A percentile compares a stretch with the other conserved stretches of the same genome.
These are phyloP conservation scores for Stegophylla sp. DNA, from an alignment of 2,888 invertebrate species.

Conservation along the genomic window DNA sequence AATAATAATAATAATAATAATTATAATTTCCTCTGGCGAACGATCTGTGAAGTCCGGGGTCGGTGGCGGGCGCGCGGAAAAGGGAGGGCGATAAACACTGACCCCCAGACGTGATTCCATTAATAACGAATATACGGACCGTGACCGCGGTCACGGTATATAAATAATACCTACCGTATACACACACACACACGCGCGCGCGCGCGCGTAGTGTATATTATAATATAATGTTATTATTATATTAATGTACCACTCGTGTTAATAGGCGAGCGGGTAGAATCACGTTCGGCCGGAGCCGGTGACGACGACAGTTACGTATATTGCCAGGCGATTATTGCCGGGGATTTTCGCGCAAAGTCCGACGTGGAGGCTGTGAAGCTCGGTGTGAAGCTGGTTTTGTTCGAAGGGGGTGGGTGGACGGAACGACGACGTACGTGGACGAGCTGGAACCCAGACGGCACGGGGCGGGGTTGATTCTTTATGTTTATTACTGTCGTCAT, in stretches of 20 bases:
- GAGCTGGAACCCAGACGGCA: not conserved
- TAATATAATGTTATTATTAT: no score
- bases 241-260: no score
- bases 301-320: not conserved
- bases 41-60: constrained; percentile 37
- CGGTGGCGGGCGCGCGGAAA: no score
- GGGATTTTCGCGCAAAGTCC: not conserved
- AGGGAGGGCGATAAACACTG: constrained; percentile 24
- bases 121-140: constrained; percentile 40
- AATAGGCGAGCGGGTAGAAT: not conserved
- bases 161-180: no score
- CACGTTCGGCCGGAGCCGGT: not conserved
- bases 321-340: not conserved
- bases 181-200: not conserved
- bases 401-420: no score
- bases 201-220: not conserved
- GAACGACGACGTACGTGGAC: no score
- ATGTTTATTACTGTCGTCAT: constrained; percentile 51
- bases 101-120: constrained; percentile 36
- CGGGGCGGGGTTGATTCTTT: constrained; percentile 20
- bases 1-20: no score
- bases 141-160: constrained; percentile 8
- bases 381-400: no score
- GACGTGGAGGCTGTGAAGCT: no score
- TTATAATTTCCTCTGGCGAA: not conserved